Evolutionary conservation across 35 echinoderm and acorn worm genomes (phyloP), one percentile per base, ranked within the genome.

Genomic region (Apostichopus parvimensis): DNA sequence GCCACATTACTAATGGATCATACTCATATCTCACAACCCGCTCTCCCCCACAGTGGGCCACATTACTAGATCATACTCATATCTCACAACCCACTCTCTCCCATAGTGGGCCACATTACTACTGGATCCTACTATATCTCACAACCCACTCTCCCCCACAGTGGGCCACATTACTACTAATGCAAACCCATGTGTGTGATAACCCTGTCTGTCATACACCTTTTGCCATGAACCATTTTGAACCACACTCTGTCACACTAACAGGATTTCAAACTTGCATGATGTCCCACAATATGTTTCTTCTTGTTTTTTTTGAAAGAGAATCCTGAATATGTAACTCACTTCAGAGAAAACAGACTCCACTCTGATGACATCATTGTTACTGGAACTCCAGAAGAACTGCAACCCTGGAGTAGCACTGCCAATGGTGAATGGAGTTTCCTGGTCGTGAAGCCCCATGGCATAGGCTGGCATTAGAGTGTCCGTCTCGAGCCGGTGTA

Each of bases 371-470:
- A 98, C 93, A 91, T 98, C 94, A 58, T 54, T 64, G 87, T 98
- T 98, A 76, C 91, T 95, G 9, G 94, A 95, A 62, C 66, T 94
- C 96, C 94, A 98, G 45, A 90, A 77, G 82, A 98, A 95, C 53
- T 87, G 86, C 25, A 95, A 76, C 4, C 94, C 92, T 34, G 95
- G 92, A 9, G 87, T 56, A 17, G 92, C 92, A 79, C 91, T 80
- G 5, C 96, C 96, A 76, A 98, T 77, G 1, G 96, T 95, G 78
- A 98, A 98, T 9, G 96, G 96, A 21, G 96, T 95, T 55, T 93
- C 92, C 15, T 92, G 76, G 75, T 95, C 94, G 23, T 83, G 72
- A 5, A 73, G 22, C 1, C 96, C 96, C 86, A 91, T 95, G 64
- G 94, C 94, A 85, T 98, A 98, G 22, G 95, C 96, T 26, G 94